A percentile compares a stretch with the other conserved stretches of the same genome.
Evolutionary conservation across 2,888 invertebrate species (phyloP).

Genomic region (Acleris sparsana): DNA sequence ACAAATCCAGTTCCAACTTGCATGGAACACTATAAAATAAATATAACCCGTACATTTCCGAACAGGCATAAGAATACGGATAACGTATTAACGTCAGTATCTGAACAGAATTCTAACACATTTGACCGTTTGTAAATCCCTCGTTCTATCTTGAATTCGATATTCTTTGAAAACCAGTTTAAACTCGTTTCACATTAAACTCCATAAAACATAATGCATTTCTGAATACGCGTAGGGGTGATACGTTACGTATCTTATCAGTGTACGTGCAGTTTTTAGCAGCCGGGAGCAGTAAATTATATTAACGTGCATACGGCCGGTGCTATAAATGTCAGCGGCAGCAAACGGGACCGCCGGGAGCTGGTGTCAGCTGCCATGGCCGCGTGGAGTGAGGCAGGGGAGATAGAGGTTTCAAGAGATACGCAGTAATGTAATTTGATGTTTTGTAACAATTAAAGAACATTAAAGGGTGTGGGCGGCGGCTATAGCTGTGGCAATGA

Average conservation of each 20-base stretch:
- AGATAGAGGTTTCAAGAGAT: neutral
- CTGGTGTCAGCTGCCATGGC: conserved; percentile 29
- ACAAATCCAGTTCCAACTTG: too few relatives aligned
- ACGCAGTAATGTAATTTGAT: too few relatives aligned
- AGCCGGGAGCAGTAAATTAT: conserved; percentile 34
- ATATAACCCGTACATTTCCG: too few relatives aligned
- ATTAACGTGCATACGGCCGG: conserved; percentile 34
- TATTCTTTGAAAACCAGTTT: neutral
- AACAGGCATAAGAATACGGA: too few relatives aligned
- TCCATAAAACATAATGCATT: conserved; percentile 18
- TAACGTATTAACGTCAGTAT: neutral
- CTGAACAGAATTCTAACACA: neutral
- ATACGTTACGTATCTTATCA: conserved; percentile 28
- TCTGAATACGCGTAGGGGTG: conserved; percentile 3
- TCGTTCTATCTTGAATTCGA: neutral
- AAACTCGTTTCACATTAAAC: neutral
- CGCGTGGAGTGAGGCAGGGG: neutral
- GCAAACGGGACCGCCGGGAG: conserved; percentile 33
- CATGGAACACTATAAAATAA: too few relatives aligned
- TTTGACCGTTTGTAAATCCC: neutral
- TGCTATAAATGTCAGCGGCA: conserved; percentile 33
- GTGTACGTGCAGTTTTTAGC: conserved; percentile 35
- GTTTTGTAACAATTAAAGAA: too few relatives aligned
- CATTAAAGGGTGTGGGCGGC: too few relatives aligned
- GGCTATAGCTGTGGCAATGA: too few relatives aligned